Base-by-base conservation (phyloP, 1,140 invertebrate genomes). In the Lepidurus couesii region DNA sequence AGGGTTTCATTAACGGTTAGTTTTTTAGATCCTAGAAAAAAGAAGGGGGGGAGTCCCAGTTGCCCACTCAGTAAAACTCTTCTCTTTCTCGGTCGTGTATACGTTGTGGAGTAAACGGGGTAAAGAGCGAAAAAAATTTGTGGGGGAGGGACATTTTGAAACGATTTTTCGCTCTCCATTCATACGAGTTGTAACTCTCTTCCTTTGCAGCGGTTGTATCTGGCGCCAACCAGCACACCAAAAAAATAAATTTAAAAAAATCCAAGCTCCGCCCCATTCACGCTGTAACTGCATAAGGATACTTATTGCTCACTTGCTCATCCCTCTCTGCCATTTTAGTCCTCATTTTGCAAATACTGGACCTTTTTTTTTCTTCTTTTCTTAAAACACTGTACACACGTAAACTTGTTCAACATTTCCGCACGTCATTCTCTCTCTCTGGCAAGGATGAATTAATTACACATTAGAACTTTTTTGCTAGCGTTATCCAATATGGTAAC, bases 371-470 rank as follows among this genome's bases (percentile, higher is more conserved):
- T 65, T 16, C 53, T 65, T 65, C 53, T 13, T 65, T 65, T 21
- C 53, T 65, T 21, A 65, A 21, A 65, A 65, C 53, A 13, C 53
- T 65, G 53, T 65, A 65, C 53, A 65, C 16, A 7, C 21, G 21
- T 16, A 65, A 9, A 16, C 45, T 65, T 16, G 8, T 65, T 13
- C 16, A 65, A 16, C 21, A n/a, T 65, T 16, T 21, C 53, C 13
- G 53, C 53, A n/a, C 13, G 16, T 21, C 53, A 65, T 21, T 21
- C 9, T 21, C 9, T 65, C 8, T 65, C 9, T 65, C 53, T 65
- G 53, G 53, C 53, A 65, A 65, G 53, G 53, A 65, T 65, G 16
- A 65, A 65, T 13, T 65, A 16, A 65, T n/a, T 65, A 65, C 53
- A 21, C 53, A 13, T n/a, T 34, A 34, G 2, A 34, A 34, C 34